Base-by-base conservation (phyloP, 2,797 vertebrate species). In the Poeciliopsis paucimaculata region DNA sequence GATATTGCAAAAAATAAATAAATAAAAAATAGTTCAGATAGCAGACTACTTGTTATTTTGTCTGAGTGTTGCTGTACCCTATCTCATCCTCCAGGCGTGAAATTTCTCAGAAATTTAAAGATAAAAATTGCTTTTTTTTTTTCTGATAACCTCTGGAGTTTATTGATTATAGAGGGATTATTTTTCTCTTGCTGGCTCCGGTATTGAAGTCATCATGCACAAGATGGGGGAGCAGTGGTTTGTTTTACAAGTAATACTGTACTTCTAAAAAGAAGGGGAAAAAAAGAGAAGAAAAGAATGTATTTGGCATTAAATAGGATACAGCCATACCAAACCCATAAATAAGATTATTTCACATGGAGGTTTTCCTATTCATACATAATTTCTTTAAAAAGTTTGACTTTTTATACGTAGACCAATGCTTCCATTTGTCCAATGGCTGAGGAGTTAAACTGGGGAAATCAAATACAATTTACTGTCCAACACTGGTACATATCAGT, bases 101-200 rank as follows among this genome's bases (percentile, higher is more conserved):
- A 72, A 72, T n/a, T 46, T 84, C n/a, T 36, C 51, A 53, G 12
- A 72, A 57, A 53, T 79, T 72, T 28, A 53, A 71, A 75, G 55
- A 74, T 73, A 72, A 70, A 71, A 70, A 82, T 77, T 12, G 26
- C 64, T 41, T 76, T 75, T 39, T 34, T 34, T 71, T 34, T 60
- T 60, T 16, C 77, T 75, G n/a, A 72, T 43, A 85, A 46, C 7
- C 53, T 68, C 55, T 18, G 62, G 31, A 73, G 5, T 73, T 76
- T 86, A 88, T 86, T 84, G 79, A 90, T 86, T 78, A 55, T 60
- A 15, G 51, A 73, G 72, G 75, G 43, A 81, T 39, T 18, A 53
- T 75, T 64, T 62, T 76, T 75, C 1, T 0, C 28, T 77, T 1
- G 5, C 36, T 71, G 73, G 77, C 68, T 31, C 31, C 23, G 53